Evolutionary conservation across 2,888 invertebrate genomes (phyloP).

Genomic region (Heliconius hortense): DNA sequence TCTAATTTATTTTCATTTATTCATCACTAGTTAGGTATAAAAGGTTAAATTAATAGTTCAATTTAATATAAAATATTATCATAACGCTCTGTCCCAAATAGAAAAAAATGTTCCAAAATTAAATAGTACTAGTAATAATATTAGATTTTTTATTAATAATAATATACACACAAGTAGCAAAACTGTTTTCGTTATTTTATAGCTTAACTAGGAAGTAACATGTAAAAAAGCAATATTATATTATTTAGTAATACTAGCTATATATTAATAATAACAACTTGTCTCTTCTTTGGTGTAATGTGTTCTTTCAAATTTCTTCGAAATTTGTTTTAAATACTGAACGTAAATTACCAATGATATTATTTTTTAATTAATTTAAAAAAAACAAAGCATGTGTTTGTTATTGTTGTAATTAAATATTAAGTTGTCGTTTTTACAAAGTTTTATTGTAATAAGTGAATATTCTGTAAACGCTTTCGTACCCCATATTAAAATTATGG

Average conservation of each 20-base stretch:
- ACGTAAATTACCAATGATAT: not conserved
- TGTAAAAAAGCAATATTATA: not conserved
- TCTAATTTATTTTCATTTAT: not conserved
- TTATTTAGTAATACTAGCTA: too few relatives aligned
- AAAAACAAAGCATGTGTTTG: not conserved
- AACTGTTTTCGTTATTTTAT: too few relatives aligned
- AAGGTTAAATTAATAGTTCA: not conserved
- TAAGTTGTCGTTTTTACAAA: not conserved
- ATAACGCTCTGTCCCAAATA: slow-evolving; percentile 7
- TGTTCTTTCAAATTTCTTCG: not conserved
- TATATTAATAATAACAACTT: not conserved
- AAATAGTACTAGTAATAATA: not conserved
- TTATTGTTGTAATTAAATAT: not conserved
- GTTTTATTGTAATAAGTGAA: not conserved
- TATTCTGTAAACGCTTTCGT: not conserved
- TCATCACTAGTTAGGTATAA: not conserved
- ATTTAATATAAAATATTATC: not conserved
- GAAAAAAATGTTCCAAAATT: not conserved
- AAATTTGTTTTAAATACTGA: not conserved
- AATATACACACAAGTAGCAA: not conserved
- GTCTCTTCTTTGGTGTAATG: not conserved
- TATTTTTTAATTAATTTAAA: not conserved
- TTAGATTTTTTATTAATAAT: not conserved
- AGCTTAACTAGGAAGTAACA: not conserved
- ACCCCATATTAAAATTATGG: too few relatives aligned